A percentile compares a stretch with the other conserved stretches of the same genome.
phyloP scores from a whole-genome alignment of 2,113 vertebrate species.

The Indicator maculatus region DNA sequence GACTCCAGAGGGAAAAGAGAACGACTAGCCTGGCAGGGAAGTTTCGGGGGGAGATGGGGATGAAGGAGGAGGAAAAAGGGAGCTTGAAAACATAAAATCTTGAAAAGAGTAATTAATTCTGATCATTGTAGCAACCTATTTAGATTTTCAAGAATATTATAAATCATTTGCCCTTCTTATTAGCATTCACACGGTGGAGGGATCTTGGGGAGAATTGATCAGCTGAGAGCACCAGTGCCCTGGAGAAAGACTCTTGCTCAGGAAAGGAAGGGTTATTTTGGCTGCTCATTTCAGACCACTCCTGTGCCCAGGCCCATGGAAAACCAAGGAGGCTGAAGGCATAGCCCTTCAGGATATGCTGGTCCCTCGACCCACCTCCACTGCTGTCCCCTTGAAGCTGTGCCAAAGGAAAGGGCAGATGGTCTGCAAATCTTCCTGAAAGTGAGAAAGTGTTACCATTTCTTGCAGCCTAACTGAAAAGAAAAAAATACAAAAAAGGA shows the following conservation, averaged over 20 bases:
- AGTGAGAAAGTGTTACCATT: background rate
- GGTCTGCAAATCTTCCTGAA: background rate
- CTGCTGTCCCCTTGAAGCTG: background rate
- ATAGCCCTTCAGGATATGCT: fast-evolving
- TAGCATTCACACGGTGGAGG: constrained; percentile 10
- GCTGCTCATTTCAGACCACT: background rate
- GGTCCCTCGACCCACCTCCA: background rate
- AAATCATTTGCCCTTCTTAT: constrained; percentile 52
- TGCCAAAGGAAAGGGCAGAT: constrained; percentile 18
- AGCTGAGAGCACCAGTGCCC: background rate
- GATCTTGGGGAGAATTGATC: constrained; percentile 18
- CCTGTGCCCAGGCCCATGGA: background rate
- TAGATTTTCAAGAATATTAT: constrained; percentile 57
- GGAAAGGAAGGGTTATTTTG: background rate
- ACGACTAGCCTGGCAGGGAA: background rate
- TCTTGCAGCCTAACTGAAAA: background rate
- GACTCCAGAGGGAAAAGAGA: constrained; percentile 62
- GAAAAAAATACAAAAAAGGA: background rate
- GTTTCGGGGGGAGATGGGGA: background rate
- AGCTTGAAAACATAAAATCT: constrained; percentile 59
- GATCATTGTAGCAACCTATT: constrained; percentile 53
- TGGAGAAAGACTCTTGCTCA: background rate
- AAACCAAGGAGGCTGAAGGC: background rate
- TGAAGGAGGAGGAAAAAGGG: constrained; percentile 5
- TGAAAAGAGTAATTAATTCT: constrained; percentile 72